These are phyloP conservation scores for Ophion slaviceki DNA, from an alignment of 2,888 invertebrate genomes.

Conservation along the genomic window DNA sequence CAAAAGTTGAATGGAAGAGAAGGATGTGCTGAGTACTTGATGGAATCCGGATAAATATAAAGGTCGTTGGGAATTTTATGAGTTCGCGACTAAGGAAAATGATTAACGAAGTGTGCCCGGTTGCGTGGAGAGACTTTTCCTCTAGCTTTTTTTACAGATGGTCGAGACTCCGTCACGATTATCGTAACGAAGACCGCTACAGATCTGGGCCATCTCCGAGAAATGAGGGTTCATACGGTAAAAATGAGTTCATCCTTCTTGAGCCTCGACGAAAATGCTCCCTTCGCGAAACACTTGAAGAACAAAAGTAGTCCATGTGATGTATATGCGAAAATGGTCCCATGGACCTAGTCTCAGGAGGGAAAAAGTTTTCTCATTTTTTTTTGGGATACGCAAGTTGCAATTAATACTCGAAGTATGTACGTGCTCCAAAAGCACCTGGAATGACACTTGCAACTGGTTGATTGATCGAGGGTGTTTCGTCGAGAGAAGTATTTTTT, in stretches of 20 bases:
- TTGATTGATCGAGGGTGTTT: conserved; percentile 26
- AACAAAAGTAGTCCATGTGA: neutral
- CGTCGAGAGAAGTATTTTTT: conserved; percentile 15
- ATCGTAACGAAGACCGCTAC: conserved; percentile 12
- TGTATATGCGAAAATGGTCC: neutral
- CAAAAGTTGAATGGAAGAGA: neutral
- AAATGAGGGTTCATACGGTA: neutral
- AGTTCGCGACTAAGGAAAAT: conserved; percentile 7
- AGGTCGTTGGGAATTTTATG: neutral
- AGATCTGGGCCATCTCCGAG: conserved; percentile 1
- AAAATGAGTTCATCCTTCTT: conserved; percentile 29
- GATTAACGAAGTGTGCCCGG: neutral
- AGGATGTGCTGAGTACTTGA: neutral
- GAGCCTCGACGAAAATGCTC: conserved; percentile 20
- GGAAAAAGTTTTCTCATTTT: conserved; percentile 37
- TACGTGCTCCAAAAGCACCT: conserved; percentile 8
- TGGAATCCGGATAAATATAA: conserved; percentile 3
- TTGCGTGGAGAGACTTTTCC: neutral
- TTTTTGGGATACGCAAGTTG: neutral
- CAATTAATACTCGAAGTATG: neutral
- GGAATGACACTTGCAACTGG: conserved; percentile 1
- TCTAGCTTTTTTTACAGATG: conserved; percentile 23
- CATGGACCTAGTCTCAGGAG: neutral
- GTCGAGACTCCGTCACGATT: conserved; percentile 20
- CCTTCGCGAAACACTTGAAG: neutral